Conservation (phyloP, 2,888 invertebrate species). For the Zelleria hepariella region DNA sequence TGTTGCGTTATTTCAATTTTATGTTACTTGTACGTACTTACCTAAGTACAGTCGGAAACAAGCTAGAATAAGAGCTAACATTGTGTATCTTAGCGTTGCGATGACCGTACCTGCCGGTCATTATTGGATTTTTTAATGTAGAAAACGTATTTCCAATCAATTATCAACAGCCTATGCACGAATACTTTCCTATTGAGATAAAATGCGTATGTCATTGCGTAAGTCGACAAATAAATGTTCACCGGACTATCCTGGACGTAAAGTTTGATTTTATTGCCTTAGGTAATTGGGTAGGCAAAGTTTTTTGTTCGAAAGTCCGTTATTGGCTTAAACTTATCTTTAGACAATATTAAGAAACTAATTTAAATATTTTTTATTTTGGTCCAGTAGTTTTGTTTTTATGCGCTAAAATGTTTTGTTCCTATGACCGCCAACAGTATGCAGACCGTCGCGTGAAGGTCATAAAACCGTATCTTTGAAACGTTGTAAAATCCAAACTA, state of each 20-base stretch:
- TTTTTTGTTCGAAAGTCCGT: too few relatives aligned
- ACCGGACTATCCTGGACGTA: background rate
- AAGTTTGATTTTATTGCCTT: background rate
- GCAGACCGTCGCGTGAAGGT: too few relatives aligned
- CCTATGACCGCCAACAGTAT: background rate
- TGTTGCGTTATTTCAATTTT: background rate
- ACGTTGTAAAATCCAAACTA: too few relatives aligned
- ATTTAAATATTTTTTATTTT: too few relatives aligned
- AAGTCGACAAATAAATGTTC: background rate
- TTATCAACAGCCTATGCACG: conserved; percentile 22
- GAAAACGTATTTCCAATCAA: conserved; percentile 9
- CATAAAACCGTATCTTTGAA: too few relatives aligned
- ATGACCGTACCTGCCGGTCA: too few relatives aligned
- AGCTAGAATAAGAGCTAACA: background rate
- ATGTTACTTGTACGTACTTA: background rate
- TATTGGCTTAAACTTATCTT: too few relatives aligned
- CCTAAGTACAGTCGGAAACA: background rate
- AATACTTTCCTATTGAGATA: conserved; percentile 28
- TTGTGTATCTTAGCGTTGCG: too few relatives aligned
- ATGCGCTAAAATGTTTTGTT: too few relatives aligned
- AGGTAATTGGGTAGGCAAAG: too few relatives aligned
- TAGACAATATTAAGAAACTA: too few relatives aligned
- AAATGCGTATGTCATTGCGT: conserved; percentile 4
- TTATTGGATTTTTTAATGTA: background rate
- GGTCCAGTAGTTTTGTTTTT: too few relatives aligned